Percentiles rank a stretch among this genome's conserved stretches.
Evolutionary conservation across 2,797 vertebrate genomes (phyloP).

Genomic region (Catostomus latipinnis): DNA sequence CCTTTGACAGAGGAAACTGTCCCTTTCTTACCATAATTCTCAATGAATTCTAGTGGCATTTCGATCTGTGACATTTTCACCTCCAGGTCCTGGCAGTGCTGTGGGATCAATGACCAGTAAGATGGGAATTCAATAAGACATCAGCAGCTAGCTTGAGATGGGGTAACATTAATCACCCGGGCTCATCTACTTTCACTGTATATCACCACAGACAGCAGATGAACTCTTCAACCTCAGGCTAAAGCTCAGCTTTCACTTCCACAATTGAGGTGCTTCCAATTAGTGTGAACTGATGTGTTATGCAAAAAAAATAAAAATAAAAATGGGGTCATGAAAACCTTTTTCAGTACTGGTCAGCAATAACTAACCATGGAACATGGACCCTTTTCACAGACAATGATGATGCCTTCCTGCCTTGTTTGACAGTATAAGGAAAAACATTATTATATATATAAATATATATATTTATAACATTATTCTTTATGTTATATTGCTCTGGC

Average conservation of each 20-base stretch:
- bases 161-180: slow-evolving; percentile 7
- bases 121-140: slow-evolving; percentile 42
- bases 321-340: not conserved
- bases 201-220: slow-evolving; percentile 13
- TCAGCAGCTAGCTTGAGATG: not conserved
- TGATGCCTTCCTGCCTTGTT: no score
- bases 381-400: no score
- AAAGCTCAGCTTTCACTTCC: not conserved
- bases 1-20: no score
- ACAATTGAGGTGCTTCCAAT: not conserved
- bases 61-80: not conserved
- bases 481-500: no score
- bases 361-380: not conserved
- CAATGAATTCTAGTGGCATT: not conserved
- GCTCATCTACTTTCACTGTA: slow-evolving; percentile 14
- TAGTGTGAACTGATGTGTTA: not conserved
- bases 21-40: not conserved
- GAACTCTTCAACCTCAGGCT: slow-evolving; percentile 6
- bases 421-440: no score
- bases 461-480: no score
- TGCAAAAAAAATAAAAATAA: not conserved
- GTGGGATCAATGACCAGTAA: slow-evolving; percentile 14
- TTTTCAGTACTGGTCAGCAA: not conserved
- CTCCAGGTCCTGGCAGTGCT: not conserved
- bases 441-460: no score